Base-by-base conservation (phyloP, 2,888 invertebrate species). In the Beris morrisii region DNA sequence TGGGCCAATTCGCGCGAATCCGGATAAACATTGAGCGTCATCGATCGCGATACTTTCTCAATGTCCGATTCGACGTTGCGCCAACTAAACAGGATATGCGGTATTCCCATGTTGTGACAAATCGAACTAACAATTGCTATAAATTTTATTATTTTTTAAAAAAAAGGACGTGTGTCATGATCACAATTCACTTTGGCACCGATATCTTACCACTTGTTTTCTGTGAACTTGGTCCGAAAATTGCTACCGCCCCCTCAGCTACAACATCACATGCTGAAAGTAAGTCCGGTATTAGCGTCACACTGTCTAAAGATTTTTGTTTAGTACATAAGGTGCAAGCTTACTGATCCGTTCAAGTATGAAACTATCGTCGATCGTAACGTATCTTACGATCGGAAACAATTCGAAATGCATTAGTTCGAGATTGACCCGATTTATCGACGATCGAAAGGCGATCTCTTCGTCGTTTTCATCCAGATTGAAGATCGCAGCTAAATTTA, bases 21-120 rank as follows among this genome's bases (percentile, higher is more conserved):
- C 0, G 92, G 92, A 78, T 87, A 88, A 48, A 92, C 82, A 76
- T 90, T 92, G 45, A 92, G 79, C 5, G 86, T 83, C 78, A 85
- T 86, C 50, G 82, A 81, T 61, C 85, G 83, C 55, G 83, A 78
- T 32, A 75, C 72, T 32, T 76, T 73, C 70, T 76, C 77, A 79
- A 83, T 70, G 81, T 84, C 70, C 77, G 79, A 71, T 80, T 73
- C n/a, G 65, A 67, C 67, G 11, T 58, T 57, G 0, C 86, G 84
- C 86, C 86, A 87, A 65, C 85, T 82, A 13, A 84, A 85, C 69
- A 86, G 83, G 28, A 88, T 79, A 73, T 88, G 86, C 0, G 88
- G 88, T 73, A 88, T 84, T 71, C 86, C 86, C 74, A 87, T 80
- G 1, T 84, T 82, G 70, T 86, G 85, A 73, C 87, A 87, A 67